These are phyloP conservation scores for Galbula dea DNA, from an alignment of 2,113 vertebrate genomes.

Conservation along the genomic window DNA sequence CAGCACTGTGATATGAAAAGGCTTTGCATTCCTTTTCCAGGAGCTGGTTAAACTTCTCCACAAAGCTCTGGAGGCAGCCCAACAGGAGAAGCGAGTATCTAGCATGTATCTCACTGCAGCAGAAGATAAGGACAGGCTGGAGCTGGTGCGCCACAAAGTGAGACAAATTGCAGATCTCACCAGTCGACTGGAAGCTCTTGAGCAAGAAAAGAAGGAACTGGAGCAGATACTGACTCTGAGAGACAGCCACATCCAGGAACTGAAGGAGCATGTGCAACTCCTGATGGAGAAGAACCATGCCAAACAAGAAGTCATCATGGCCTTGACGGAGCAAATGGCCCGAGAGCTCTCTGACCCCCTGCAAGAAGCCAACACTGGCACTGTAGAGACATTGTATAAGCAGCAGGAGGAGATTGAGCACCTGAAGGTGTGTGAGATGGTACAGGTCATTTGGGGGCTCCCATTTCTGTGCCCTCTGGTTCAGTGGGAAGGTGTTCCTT, in stretches of 20 bases:
- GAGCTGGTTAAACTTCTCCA: conserved; percentile 91
- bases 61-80: conserved; percentile 87
- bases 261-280: conserved; percentile 74
- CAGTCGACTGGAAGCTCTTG: conserved; percentile 69
- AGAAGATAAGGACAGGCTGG: conserved; percentile 83
- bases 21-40: conserved; percentile 58
- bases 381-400: conserved; percentile 63
- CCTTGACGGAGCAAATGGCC: conserved; percentile 82
- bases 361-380: background rate
- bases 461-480: background rate
- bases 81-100: conserved; percentile 88
- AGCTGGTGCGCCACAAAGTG: conserved; percentile 87
- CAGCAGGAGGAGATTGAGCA: conserved; percentile 81
- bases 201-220: conserved; percentile 70
- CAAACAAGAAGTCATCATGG: conserved; percentile 88
- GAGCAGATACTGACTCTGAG: conserved; percentile 64
- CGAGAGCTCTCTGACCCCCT: conserved; percentile 37
- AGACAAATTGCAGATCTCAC: conserved; percentile 79
- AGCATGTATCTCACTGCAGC: conserved; percentile 76
- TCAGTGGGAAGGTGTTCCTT: background rate
- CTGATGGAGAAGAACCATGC: conserved; percentile 86
- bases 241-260: conserved; percentile 75
- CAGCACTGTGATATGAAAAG: background rate
- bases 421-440: conserved; percentile 78
- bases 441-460: background rate